Conservation (phyloP, 35 echinoderm and acorn worm species). For the Amphiura filiformis region DNA sequence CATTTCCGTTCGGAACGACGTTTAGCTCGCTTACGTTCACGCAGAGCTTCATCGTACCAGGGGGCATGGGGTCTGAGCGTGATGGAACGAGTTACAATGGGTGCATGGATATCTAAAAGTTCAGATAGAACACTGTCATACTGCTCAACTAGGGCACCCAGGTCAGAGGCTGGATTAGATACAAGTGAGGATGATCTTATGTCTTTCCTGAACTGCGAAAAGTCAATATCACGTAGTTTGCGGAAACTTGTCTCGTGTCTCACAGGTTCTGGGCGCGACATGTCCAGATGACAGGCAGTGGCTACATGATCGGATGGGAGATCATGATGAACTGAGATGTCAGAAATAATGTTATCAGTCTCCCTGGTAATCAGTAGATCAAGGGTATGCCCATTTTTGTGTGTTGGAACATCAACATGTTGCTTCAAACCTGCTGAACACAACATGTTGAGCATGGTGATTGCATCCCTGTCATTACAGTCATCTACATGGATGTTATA, state of each 20-base stretch:
- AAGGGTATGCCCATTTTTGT: constrained; percentile 44
- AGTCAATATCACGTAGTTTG: constrained; percentile 34
- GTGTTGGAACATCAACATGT: constrained; percentile 36
- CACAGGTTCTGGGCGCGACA: neutral
- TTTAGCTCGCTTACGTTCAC: too few relatives aligned
- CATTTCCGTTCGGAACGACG: constrained; percentile 34
- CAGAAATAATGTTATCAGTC: constrained; percentile 29
- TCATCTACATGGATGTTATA: constrained; percentile 66
- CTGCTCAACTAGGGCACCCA: constrained; percentile 28
- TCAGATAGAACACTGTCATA: constrained; percentile 6
- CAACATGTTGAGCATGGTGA: constrained; percentile 29
- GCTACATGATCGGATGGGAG: constrained; percentile 60
- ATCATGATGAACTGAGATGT: constrained; percentile 14
- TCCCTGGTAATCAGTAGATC: constrained; percentile 49
- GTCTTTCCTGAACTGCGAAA: neutral
- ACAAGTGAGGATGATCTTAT: neutral
- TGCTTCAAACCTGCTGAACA: constrained; percentile 29
- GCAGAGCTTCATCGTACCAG: constrained; percentile 47
- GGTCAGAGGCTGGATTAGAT: neutral
- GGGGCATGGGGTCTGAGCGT: constrained; percentile 24
- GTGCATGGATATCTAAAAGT: constrained; percentile 45
- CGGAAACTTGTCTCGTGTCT: neutral
- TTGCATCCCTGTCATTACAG: constrained; percentile 8
- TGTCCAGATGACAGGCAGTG: neutral
- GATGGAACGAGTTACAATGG: neutral